Evolutionary conservation across 1,140 invertebrate genomes (phyloP), one percentile per base, ranked within the genome.

Genomic region (Drosophila asahinai): DNA sequence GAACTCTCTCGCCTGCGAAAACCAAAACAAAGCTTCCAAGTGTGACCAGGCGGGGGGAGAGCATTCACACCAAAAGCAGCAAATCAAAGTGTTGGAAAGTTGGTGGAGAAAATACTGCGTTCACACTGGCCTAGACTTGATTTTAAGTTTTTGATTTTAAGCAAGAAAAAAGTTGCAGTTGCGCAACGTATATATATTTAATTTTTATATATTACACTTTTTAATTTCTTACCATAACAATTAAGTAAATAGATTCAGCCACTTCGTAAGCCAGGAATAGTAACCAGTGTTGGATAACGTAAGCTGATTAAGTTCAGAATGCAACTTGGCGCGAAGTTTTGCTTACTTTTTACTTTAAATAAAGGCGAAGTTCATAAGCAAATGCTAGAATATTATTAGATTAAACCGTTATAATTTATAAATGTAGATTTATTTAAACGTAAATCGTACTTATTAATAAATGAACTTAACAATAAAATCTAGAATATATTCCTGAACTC

Each of bases 11-110:
- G 63, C 58, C 58, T 66, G 58, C 58, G 40, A 66, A 57, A 66
- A 66, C 38, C 62, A 66, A 66, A 66, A 66, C 63, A 73, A 72
- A 72, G 70, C 45, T 72, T 33, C 19, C 54, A 15, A 65, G 62
- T 45, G 63, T 65, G 63, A 33, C 38, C 63, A 43, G 27, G 1
- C 54, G 9, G 12, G 5, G n/a, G 3, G 11, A 9, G 15, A 0
- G 27, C 12, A 5, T 14, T 17, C 0, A 12, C 5, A 2, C 2
- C 14, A 22, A 15, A 38, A 1, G 17, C 12, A 5, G 1, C 4
- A 15, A 19, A 54, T 19, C 0, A 0, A 6, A 54, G 51, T 54
- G 14, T 5, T 12, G 6, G 6, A 0, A 22, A 22, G 19, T 22
- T 2, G 19, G 19, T 22, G 19, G 19, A 22, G 19, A 2, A 1